A percentile compares a stretch with the other conserved stretches of the same genome.
Conservation (phyloP, 2,113 vertebrate species). For the Malurus alboscapulatus region DNA sequence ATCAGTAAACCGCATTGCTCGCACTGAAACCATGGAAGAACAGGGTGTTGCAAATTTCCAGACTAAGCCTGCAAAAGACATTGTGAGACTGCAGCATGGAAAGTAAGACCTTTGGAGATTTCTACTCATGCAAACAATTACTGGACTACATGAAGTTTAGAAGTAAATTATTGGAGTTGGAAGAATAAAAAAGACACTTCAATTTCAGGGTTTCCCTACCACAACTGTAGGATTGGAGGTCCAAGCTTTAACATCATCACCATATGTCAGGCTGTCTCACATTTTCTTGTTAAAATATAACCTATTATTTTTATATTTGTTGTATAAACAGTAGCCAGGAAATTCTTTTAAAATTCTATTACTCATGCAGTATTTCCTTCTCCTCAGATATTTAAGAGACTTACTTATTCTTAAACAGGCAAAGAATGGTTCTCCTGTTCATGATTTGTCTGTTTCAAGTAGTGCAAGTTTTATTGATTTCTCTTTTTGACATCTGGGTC, state of each 20-base stretch:
- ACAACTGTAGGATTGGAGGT: constrained; percentile 19
- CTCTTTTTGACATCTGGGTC: not conserved
- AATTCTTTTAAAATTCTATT: constrained; percentile 55
- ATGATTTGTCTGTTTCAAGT: not conserved
- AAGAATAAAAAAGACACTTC: constrained; percentile 48
- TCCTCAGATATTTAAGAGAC: constrained; percentile 25
- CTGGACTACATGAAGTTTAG: not conserved
- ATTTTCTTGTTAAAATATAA: constrained; percentile 35
- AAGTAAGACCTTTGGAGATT: constrained; percentile 29
- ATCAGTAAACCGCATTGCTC: not conserved
- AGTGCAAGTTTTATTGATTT: not conserved
- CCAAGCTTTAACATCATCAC: constrained; percentile 53
- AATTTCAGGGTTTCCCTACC: constrained; percentile 43
- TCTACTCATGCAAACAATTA: constrained; percentile 49
- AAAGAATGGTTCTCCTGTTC: constrained; percentile 52
- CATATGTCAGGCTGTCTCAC: constrained; percentile 36
- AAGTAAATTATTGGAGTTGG: constrained; percentile 50
- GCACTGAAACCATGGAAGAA: constrained; percentile 30
- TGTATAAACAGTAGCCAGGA: constrained; percentile 63
- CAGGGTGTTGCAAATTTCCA: constrained; percentile 34
- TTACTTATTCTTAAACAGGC: not conserved
- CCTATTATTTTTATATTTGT: constrained; percentile 54
- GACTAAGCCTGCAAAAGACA: constrained; percentile 42
- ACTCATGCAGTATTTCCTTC: constrained; percentile 44
- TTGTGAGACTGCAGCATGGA: constrained; percentile 37